phyloP scores from a whole-genome alignment of 2,888 invertebrate species.

The Dexiosoma caninum region DNA sequence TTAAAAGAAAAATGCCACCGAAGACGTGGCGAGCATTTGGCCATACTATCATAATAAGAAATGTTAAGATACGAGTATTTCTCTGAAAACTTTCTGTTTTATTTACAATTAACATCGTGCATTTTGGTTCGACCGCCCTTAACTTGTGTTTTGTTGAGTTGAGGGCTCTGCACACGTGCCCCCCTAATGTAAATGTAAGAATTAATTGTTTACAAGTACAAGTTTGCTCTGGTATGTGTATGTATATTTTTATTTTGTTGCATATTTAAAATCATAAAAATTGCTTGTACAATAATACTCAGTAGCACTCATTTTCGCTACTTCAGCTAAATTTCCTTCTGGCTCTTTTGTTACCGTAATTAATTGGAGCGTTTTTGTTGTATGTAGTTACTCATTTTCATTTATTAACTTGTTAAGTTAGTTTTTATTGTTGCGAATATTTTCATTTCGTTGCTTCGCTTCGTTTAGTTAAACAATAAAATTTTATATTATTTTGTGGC shows the following conservation, averaged over 20 bases:
- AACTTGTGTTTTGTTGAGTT: no score
- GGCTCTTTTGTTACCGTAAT: slow-evolving; percentile 5
- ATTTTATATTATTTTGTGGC: slow-evolving; percentile 7
- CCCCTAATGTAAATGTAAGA: not conserved
- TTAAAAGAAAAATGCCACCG: no score
- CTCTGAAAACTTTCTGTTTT: no score
- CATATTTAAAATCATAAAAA: slow-evolving; percentile 18
- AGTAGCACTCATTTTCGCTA: slow-evolving; percentile 3
- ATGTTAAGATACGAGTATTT: no score
- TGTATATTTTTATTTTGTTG: not conserved
- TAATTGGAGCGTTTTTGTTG: slow-evolving; percentile 13
- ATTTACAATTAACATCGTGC: no score
- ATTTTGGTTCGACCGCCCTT: no score
- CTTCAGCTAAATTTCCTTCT: slow-evolving; percentile 16
- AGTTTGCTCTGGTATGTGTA: not conserved
- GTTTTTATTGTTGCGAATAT: slow-evolving; percentile 3
- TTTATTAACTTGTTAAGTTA: not conserved
- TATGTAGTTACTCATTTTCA: not conserved
- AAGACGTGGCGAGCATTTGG: no score
- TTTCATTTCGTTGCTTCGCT: not conserved
- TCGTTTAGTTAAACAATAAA: slow-evolving; percentile 39
- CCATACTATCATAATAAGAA: no score
- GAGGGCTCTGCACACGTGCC: no score
- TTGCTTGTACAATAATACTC: slow-evolving; percentile 1
- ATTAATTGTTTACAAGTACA: not conserved